Evolutionary conservation across 2,113 vertebrate species (phyloP).

Genomic region (Semicossyphus pulcher): DNA sequence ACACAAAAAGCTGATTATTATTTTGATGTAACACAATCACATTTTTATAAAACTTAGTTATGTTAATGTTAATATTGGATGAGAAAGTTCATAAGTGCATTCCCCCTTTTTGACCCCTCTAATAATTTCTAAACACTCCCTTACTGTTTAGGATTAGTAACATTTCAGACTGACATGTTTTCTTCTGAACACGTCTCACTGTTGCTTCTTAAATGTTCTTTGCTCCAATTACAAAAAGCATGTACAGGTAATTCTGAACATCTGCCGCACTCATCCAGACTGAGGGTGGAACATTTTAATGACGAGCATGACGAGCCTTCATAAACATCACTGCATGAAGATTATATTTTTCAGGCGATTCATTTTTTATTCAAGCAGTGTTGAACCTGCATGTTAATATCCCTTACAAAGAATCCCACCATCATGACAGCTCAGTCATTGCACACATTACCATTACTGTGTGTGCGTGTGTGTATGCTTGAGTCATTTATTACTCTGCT

Average conservation of each 20-base stretch:
- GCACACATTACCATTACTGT: background rate
- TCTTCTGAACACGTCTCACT: background rate
- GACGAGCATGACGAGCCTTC: slow-evolving; percentile 41
- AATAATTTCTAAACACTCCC: background rate
- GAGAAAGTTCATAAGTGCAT: too few species aligned
- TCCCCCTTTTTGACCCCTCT: background rate
- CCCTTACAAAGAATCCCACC: slow-evolving; percentile 1
- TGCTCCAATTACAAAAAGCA: slow-evolving; percentile 25
- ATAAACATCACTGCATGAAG: background rate
- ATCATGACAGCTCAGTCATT: slow-evolving; percentile 33
- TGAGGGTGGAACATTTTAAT: slow-evolving; percentile 58
- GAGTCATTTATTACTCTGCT: slow-evolving; percentile 8
- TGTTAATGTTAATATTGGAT: too few species aligned
- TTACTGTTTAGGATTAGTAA: background rate
- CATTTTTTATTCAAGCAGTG: slow-evolving; percentile 45
- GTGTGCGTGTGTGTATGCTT: slow-evolving; percentile 3
- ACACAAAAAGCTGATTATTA: background rate
- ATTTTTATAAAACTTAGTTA: background rate
- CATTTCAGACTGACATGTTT: background rate
- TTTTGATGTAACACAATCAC: background rate
- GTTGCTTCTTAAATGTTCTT: slow-evolving; percentile 2
- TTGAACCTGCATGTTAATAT: slow-evolving; percentile 38
- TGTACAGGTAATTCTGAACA: slow-evolving; percentile 43
- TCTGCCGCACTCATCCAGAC: slow-evolving; percentile 42
- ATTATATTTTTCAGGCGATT: slow-evolving; percentile 47